Base-by-base conservation (phyloP, 2,888 invertebrate species). In the Muscina levida region DNA sequence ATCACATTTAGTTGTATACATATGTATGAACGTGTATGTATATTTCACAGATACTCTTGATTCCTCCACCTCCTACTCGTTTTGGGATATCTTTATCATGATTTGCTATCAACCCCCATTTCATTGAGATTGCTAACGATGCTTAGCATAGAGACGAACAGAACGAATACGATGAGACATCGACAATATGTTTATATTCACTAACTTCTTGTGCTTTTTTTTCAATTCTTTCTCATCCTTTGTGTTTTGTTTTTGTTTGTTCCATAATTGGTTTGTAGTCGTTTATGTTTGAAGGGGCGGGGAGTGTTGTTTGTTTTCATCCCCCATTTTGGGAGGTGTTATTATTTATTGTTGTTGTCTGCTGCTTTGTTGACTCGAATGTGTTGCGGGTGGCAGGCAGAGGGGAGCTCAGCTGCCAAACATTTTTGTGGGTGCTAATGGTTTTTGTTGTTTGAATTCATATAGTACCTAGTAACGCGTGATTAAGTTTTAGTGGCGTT, bases 401-500 rank as follows among this genome's bases (percentile, higher is more conserved):
- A 37, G 10, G 19, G 4, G 8, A 17, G 51, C 17, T 17, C 11
- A 15, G 39, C 37, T 42, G 10, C 42, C 2, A 46, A n/a, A 57
- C 71, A 11, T 42, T 71, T 77, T 77, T 77, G 81, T 77, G 81
- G 81, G 77, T 81, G 77, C 59, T 74, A 77, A 77, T 80, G 80
- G 70, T 26, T 53, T 72, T 76, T 71, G 31, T 75, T 67, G 57
- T 66, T 65, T 6, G 48, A 39, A 65, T 65, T 83, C 74, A 78
- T 72, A 78, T 80, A 78, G 77, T 67, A 77, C 83, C 62, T 80
- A 78, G 77, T 67, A 77, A 83, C 62, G 83, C 75, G 76, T 83
- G 83, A 82, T 83, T 83, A 83, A 82, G 75, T 83, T 83, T 83
- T 82, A 82, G 81, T 84, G 39, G 13, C 42, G 62, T 37, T 59